Base-by-base conservation (phyloP, 2,797 vertebrate species). In the Menidia menidia region DNA sequence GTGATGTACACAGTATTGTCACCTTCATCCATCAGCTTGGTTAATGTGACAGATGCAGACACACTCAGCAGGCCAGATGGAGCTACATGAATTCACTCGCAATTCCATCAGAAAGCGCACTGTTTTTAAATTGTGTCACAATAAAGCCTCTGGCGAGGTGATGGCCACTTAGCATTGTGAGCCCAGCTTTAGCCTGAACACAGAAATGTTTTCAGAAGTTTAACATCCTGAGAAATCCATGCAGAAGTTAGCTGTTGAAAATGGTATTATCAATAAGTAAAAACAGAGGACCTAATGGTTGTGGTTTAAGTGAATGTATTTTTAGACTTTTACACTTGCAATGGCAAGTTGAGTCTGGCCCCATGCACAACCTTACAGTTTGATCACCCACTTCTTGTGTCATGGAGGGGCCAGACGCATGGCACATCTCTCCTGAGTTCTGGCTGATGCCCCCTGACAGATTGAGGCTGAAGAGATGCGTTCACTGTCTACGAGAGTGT, bases 381-480 rank as follows among this genome's bases (percentile, higher is more conserved):
- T 76, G 81, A 81, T 80, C n/a, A 44, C 61, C 63, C 60, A 48
- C 31, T 75, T 63, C 73, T 13, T 41, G 65, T 80, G 69, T 60
- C 60, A 58, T 48, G 32, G 52, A 74, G 63, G 56, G 76, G 59
- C 62, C 52, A 77, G 68, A 85, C 41, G 67, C 70, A 68, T 64
- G 78, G 53, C 70, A 68, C 33, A 4, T 71, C 53, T 87, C 85
- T 84, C 69, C 42, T 48, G 82, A 77, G 89, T 45, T 19, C 74
- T 80, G 68, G 77, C 84, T 93, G 92, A 94, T 92, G 82, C 77
- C 88, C 86, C 75, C 64, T 92, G 91, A 94, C 92, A 94, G 91
- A 94, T 90, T 93, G 85, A 90, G 91, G 92, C 88, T 93, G 81
- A 64, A 61, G 73, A 51, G 64, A 69, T 75, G 75, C 45, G 58